Base-by-base conservation (phyloP, 1,140 invertebrate genomes). In the Hylaeus anthracinus region DNA sequence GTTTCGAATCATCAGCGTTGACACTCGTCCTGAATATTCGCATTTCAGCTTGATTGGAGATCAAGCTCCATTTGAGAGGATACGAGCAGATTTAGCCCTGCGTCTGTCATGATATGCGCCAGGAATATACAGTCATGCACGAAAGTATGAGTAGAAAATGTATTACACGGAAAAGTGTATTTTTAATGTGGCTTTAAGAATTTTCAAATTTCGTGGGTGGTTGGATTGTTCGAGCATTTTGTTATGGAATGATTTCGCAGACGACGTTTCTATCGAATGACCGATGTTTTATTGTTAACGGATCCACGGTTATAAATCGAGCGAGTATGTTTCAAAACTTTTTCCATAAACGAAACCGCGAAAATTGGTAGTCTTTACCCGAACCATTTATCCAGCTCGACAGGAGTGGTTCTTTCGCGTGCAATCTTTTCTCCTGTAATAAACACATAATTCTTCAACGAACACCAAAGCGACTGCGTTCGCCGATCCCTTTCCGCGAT, bases 371-470 rank as follows among this genome's bases (percentile, higher is more conserved):
- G 3, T 58, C 6, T 41, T 63, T 53, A 10, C 6, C 58, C 5
- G 26, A 45, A 15, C 8, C n/a, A 72, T 72, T 39, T 41, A 64
- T 65, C 8, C 6, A 1, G 5, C 5, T n/a, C 26, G 6, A 45
- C 56, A 14, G 37, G 2, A 48, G 56, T 41, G 10, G 15, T 63
- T 53, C 4, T 48, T n/a, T 10, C 39, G 41, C 56, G n/a, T 43
- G 2, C 69, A n/a, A n/a, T 6, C 14, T 39, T 1, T 41, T 48
- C 41, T 5, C 10, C 3, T 39, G 48, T 60, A 58, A 76, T 67
- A 67, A 76, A 76, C 53, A 51, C 53, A 64, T 48, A 45, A 76
- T 76, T 76, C 55, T 66, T 41, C 4, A 5, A 4, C 15, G n/a
- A 77, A 41, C 37, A 51, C 15, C 14, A 1, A 3, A 10, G 0